Evolutionary conservation across 2,797 vertebrate species (phyloP).

Genomic region (Sorex maritimensis): DNA sequence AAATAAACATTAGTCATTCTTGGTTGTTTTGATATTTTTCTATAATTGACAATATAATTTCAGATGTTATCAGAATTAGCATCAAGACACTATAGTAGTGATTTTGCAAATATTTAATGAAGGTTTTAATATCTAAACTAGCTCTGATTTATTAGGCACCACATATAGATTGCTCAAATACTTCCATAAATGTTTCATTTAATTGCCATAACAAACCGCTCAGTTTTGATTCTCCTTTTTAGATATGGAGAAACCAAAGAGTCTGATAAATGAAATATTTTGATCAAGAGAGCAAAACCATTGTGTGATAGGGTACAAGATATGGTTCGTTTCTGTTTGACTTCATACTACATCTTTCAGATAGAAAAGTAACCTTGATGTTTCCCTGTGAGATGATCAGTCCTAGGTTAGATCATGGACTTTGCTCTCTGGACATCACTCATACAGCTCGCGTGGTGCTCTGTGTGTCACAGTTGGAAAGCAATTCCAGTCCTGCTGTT

Average conservation of each 20-base stretch:
- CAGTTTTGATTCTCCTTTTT: constrained; percentile 21
- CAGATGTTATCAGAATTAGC: constrained; percentile 29
- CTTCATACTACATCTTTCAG: not conserved
- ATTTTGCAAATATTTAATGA: not conserved
- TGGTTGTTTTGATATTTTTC: constrained; percentile 15
- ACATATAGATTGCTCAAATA: not conserved
- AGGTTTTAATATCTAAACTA: not conserved
- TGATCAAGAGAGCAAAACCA: not conserved
- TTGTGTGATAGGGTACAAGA: not conserved
- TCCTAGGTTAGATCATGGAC: not conserved
- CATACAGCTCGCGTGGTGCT: not conserved
- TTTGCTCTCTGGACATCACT: not conserved
- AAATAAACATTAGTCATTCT: not conserved
- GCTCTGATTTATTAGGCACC: not conserved
- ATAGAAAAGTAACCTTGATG: not conserved
- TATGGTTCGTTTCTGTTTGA: not conserved
- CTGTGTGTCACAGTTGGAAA: constrained; percentile 3
- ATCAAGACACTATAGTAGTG: not conserved
- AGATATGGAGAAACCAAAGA: not conserved
- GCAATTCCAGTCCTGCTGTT: not conserved
- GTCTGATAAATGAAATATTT: constrained; percentile 13
- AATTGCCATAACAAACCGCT: not conserved
- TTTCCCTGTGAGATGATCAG: not conserved
- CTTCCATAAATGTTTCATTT: constrained; percentile 4
- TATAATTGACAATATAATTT: not conserved